Conservation (phyloP, 2,113 vertebrate species). For the Poeciliopsis retropinna region DNA sequence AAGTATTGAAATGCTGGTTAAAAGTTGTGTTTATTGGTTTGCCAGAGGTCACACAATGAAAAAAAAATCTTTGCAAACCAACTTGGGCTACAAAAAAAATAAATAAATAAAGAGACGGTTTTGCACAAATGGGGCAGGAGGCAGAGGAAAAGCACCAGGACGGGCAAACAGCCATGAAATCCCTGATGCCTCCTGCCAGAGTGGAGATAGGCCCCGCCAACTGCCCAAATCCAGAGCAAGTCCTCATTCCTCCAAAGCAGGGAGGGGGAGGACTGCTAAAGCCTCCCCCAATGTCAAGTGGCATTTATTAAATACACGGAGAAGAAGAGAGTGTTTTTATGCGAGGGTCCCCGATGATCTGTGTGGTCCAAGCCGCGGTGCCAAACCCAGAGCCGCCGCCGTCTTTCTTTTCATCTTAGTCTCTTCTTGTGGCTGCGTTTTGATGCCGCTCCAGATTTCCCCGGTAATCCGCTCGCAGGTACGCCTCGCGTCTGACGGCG, state of each 20-base stretch:
- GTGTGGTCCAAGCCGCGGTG: conserved; percentile 68
- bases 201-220: conserved; percentile 74
- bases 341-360: conserved; percentile 64
- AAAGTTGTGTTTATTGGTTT: conserved; percentile 8
- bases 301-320: conserved; percentile 70
- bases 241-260: conserved; percentile 62
- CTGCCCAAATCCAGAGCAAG: conserved; percentile 76
- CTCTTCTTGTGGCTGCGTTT: conserved; percentile 38
- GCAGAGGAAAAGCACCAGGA: conserved; percentile 61
- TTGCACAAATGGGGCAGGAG: conserved; percentile 57
- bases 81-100: conserved; percentile 16
- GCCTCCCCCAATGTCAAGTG: conserved; percentile 77
- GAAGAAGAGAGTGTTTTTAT: conserved; percentile 50
- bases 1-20: background rate
- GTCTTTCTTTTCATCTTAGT: conserved; percentile 56
- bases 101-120: background rate
- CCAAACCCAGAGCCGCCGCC: conserved; percentile 50
- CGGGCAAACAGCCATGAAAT: conserved; percentile 74
- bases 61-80: conserved; percentile 46
- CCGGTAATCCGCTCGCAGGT: conserved; percentile 66
- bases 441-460: conserved; percentile 62
- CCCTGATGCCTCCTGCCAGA: conserved; percentile 74
- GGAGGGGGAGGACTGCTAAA: conserved; percentile 46
- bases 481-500: conserved; percentile 55
- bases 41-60: conserved; percentile 29